phyloP scores from a whole-genome alignment of 2,797 vertebrate genomes.

The Sebastolobus altivelis region DNA sequence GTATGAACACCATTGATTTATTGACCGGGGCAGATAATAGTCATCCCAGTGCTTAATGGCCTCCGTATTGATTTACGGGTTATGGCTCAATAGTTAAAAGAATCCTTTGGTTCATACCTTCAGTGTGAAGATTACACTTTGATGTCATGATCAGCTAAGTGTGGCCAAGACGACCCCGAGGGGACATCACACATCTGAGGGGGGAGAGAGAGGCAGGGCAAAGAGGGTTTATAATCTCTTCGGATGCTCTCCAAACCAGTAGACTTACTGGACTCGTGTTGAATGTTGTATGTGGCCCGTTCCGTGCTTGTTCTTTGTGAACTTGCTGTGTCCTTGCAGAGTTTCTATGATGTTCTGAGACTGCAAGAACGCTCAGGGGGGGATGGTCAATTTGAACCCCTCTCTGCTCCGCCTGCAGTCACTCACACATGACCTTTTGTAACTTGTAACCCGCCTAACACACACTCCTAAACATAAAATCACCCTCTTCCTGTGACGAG shows the following conservation, averaged over 20 bases:
- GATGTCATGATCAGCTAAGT: constrained; percentile 45
- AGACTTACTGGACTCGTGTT: not conserved
- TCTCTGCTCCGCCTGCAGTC: constrained; percentile 80
- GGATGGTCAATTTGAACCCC: constrained; percentile 68
- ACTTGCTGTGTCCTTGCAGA: not conserved
- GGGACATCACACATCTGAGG: constrained; percentile 11
- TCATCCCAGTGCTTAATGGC: constrained; percentile 59
- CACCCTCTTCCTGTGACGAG: constrained; percentile 9
- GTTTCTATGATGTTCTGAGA: constrained; percentile 73
- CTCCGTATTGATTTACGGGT: constrained; percentile 53
- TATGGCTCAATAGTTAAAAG: constrained; percentile 36
- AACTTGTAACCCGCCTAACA: not conserved
- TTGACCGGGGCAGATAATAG: constrained; percentile 50
- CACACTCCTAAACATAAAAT: not conserved
- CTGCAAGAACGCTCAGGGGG: constrained; percentile 76
- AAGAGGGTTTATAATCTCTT: not conserved
- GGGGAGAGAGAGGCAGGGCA: constrained; percentile 1
- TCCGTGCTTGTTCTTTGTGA: constrained; percentile 1
- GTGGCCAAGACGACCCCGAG: constrained; percentile 3
- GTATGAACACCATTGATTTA: constrained; percentile 55
- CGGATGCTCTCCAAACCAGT: constrained; percentile 6
- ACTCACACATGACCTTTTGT: constrained; percentile 67
- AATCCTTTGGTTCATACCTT: constrained; percentile 38
- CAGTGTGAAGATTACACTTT: constrained; percentile 48
- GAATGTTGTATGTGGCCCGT: constrained; percentile 6